Evolutionary conservation across 2,797 vertebrate species (phyloP).

Genomic region (Lutjanus argentimaculatus): DNA sequence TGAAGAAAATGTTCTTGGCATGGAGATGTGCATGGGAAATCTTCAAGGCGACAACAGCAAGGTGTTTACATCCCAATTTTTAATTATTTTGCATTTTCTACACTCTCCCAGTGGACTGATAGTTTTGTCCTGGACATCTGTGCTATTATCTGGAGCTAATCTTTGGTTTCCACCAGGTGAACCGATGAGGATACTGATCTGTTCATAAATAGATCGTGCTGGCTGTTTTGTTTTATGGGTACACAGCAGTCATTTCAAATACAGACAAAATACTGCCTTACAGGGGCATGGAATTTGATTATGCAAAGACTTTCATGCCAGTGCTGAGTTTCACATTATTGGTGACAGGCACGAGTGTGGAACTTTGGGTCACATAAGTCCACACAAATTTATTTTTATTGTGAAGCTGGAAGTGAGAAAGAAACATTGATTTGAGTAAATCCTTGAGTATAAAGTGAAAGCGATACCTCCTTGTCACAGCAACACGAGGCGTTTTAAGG

Average conservation of each 20-base stretch:
- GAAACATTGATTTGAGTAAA: not conserved
- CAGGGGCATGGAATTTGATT: not conserved
- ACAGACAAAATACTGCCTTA: not conserved
- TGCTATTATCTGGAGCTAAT: not conserved
- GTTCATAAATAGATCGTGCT: not conserved
- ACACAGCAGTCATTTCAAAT: not conserved
- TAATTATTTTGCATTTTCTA: conserved; percentile 5
- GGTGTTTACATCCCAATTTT: conserved; percentile 21
- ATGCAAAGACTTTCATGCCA: not conserved
- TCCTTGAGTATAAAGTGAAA: not conserved
- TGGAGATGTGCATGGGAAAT: conserved; percentile 3
- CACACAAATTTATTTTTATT: not conserved
- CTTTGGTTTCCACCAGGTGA: not conserved
- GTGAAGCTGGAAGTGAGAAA: not conserved
- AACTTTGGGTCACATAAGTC: not conserved
- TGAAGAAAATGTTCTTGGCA: conserved; percentile 32
- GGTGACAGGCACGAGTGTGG: not conserved
- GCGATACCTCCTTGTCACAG: not conserved
- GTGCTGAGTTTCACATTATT: not conserved
- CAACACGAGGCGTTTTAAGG: not conserved
- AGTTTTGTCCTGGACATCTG: conserved; percentile 20
- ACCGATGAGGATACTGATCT: conserved; percentile 1
- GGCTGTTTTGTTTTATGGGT: not conserved
- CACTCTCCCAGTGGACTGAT: not conserved
- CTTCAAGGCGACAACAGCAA: conserved; percentile 1